Evolutionary conservation across 2,888 invertebrate genomes (phyloP).

Genomic region (Stenurella melanura): DNA sequence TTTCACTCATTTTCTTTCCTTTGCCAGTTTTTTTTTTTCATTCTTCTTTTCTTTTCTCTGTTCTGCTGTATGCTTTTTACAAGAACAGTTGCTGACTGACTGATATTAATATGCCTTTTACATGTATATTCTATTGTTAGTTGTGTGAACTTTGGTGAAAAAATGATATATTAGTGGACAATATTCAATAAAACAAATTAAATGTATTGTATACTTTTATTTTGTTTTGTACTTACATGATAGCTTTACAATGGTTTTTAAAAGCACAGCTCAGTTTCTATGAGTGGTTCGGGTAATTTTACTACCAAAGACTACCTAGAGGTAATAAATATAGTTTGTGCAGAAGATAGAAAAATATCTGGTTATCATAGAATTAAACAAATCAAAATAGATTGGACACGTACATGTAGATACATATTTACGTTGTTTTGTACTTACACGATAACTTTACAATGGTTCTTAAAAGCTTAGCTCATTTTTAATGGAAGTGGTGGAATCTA

Average conservation of each 20-base stretch:
- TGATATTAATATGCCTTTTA: no score
- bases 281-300: no score
- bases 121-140: no score
- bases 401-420: no score
- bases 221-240: slow-evolving; percentile 22
- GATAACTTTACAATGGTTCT: slow-evolving; percentile 19
- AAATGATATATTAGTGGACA: no score
- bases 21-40: no score
- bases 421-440: slow-evolving; percentile 28
- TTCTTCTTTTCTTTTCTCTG: no score
- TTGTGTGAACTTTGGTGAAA: no score
- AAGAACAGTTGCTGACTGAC: no score
- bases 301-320: slow-evolving; percentile 15
- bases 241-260: slow-evolving; percentile 19
- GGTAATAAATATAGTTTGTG: slow-evolving; percentile 3
- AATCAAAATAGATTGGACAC: neutral
- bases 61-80: no score
- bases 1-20: no score
- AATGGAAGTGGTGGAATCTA: neutral
- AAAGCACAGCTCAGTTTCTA: slow-evolving; percentile 22
- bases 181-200: neutral
- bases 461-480: slow-evolving; percentile 30
- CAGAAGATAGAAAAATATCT: slow-evolving; percentile 42
- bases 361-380: neutral
- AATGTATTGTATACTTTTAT: neutral